Conservation (phyloP, 2,888 invertebrate genomes). For the Pharmacophagus antenor region DNA sequence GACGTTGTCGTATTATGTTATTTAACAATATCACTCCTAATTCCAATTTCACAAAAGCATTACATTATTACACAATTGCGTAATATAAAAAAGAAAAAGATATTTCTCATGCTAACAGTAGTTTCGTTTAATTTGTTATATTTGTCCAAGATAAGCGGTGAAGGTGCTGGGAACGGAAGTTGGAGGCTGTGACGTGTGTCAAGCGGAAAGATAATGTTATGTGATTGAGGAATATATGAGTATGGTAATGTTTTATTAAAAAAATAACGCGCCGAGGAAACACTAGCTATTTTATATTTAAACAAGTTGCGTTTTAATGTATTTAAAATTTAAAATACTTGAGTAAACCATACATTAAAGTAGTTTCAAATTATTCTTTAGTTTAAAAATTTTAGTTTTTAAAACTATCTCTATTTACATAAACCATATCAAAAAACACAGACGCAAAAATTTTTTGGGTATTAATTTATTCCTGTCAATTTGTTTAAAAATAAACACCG, state of each 20-base stretch:
- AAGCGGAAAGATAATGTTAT: constrained; percentile 50
- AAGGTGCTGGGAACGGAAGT: constrained; percentile 71
- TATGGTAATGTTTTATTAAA: constrained; percentile 3
- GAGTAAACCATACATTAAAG: too few species aligned
- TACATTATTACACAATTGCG: constrained; percentile 19
- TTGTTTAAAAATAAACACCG: neutral
- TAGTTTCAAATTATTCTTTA: too few species aligned
- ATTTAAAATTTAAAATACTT: too few species aligned
- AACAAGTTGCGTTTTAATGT: neutral
- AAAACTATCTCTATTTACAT: too few species aligned
- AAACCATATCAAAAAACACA: too few species aligned
- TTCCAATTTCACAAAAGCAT: constrained; percentile 14
- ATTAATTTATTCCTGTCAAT: neutral
- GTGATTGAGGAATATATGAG: constrained; percentile 36
- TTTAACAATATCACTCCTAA: constrained; percentile 3
- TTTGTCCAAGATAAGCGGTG: constrained; percentile 66
- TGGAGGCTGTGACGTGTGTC: constrained; percentile 57
- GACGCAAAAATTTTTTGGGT: too few species aligned
- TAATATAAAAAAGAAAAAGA: constrained; percentile 42
- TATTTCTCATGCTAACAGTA: constrained; percentile 44
- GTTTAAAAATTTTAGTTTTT: too few species aligned
- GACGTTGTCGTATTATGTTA: constrained; percentile 13
- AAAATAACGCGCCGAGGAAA: too few species aligned
- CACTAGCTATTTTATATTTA: too few species aligned
- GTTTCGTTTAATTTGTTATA: constrained; percentile 68